Percentiles rank a stretch among this genome's conserved stretches.
Conservation (phyloP, 2,888 invertebrate genomes). For the Barypeithes pellucidus region DNA sequence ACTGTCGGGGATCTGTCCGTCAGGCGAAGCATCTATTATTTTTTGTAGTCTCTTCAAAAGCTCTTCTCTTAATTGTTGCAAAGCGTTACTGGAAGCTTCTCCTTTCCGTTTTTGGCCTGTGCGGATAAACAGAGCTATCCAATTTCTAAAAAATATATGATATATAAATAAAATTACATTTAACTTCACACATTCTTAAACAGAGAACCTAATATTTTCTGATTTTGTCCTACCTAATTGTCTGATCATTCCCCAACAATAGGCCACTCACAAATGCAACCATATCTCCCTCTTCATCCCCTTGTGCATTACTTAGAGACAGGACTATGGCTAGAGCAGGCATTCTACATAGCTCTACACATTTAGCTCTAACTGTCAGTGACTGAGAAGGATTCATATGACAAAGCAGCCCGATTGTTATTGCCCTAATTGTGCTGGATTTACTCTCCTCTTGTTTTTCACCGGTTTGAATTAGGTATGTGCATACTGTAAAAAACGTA, state of each 20-base stretch:
- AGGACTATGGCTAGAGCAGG: slow-evolving; percentile 91
- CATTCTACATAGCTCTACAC: slow-evolving; percentile 91
- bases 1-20: slow-evolving; percentile 76
- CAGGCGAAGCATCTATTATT: slow-evolving; percentile 77
- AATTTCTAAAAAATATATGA: slow-evolving; percentile 84
- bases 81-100: slow-evolving; percentile 79
- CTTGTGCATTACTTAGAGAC: slow-evolving; percentile 77
- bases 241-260: slow-evolving; percentile 89
- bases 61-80: slow-evolving; percentile 83
- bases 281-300: slow-evolving; percentile 65
- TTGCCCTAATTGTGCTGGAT: slow-evolving; percentile 82
- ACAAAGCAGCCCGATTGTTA: slow-evolving; percentile 86
- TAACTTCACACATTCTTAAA: no score
- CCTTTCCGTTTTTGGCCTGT: slow-evolving; percentile 90
- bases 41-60: slow-evolving; percentile 80
- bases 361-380: slow-evolving; percentile 87
- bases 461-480: slow-evolving; percentile 88
- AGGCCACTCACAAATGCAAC: slow-evolving; percentile 84
- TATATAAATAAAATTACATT: no score
- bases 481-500: slow-evolving; percentile 77
- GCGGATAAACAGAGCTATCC: slow-evolving; percentile 94
- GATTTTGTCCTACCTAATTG: slow-evolving; percentile 74
- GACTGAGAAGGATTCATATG: slow-evolving; percentile 93
- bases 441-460: slow-evolving; percentile 92
- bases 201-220: no score